Conservation (phyloP, 1,140 invertebrate genomes). For the Caligus rogercresseyi region DNA sequence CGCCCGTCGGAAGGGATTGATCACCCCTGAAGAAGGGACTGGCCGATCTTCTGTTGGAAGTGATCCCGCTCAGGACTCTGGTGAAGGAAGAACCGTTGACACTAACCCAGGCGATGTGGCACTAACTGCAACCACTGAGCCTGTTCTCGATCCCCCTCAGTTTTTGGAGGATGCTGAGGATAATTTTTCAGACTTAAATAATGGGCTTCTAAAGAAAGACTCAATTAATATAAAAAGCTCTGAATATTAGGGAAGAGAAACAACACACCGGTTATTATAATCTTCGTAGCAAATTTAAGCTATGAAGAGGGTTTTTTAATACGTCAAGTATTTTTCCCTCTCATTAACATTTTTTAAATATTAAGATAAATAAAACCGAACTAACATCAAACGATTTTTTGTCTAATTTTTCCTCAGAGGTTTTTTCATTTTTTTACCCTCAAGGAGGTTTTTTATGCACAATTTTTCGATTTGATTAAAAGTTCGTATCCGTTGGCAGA, state of each 20-base stretch:
- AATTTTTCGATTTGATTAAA: too few relatives aligned
- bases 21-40: not conserved
- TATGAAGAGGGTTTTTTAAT: not conserved
- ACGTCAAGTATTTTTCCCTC: not conserved
- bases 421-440: too few relatives aligned
- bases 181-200: not conserved
- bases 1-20: not conserved
- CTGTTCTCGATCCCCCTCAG: not conserved
- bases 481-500: too few relatives aligned
- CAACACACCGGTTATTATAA: not conserved
- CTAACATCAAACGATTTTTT: not conserved
- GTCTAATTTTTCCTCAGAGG: too few relatives aligned
- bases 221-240: too few relatives aligned
- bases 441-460: too few relatives aligned
- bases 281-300: not conserved
- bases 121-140: not conserved
- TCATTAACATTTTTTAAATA: not conserved
- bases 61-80: not conserved
- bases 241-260: not conserved
- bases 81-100: not conserved
- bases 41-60: not conserved
- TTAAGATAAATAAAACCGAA: not conserved
- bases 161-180: not conserved
- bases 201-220: too few relatives aligned
- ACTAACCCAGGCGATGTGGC: not conserved